Evolutionary conservation across 2,113 vertebrate genomes (phyloP).

Genomic region (Seriola rivoliana): DNA sequence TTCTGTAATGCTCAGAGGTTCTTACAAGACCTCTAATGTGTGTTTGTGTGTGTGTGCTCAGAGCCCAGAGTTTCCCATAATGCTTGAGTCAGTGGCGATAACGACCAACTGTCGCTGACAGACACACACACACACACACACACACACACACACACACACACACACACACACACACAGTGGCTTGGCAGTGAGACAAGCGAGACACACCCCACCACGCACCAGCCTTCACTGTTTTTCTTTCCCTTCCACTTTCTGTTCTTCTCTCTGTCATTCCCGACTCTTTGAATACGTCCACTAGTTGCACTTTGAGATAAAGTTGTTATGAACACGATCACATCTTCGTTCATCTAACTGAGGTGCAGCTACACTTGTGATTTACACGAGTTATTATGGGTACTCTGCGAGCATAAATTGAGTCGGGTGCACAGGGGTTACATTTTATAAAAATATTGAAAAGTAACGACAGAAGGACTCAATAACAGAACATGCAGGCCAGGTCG

Average conservation of each 20-base stretch:
- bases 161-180: slow-evolving; percentile 4
- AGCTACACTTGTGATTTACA: background rate
- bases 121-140: background rate
- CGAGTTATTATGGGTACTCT: background rate
- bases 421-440: slow-evolving; percentile 1
- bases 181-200: slow-evolving; percentile 28
- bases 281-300: slow-evolving; percentile 4
- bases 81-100: slow-evolving; percentile 43
- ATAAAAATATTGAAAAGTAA: slow-evolving; percentile 41
- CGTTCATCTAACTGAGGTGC: background rate
- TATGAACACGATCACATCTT: background rate
- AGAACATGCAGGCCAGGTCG: slow-evolving; percentile 2
- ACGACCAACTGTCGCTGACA: slow-evolving; percentile 38
- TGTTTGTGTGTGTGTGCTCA: background rate
- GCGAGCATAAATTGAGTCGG: background rate
- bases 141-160: background rate
- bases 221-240: slow-evolving; percentile 14
- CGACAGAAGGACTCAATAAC: slow-evolving; percentile 15
- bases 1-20: slow-evolving; percentile 26
- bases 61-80: slow-evolving; percentile 45
- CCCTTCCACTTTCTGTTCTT: background rate
- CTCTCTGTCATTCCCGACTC: background rate
- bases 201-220: slow-evolving; percentile 41
- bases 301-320: background rate
- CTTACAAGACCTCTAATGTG: slow-evolving; percentile 21